Base-by-base conservation (phyloP, 2,797 vertebrate genomes). In the Rhinatrema bivittatum region DNA sequence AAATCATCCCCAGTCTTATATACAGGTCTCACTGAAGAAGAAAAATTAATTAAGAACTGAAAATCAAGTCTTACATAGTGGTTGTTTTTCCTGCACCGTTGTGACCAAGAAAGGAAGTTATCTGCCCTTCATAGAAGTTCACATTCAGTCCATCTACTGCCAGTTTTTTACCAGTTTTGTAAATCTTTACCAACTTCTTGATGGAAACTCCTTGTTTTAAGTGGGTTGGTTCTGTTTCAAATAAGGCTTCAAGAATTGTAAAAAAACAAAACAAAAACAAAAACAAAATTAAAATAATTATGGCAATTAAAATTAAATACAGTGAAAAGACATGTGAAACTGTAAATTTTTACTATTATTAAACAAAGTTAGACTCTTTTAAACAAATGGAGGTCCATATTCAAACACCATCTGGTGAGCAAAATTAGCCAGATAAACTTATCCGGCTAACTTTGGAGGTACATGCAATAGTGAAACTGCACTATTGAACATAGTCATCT, bases 31-130 rank as follows among this genome's bases (percentile, higher is more conserved):
- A n/a, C n/a, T n/a, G n/a, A n/a, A n/a, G n/a, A n/a, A n/a, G n/a
- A n/a, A n/a, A n/a, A n/a, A n/a, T n/a, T n/a, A n/a, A n/a, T n/a
- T n/a, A n/a, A n/a, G n/a, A n/a, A n/a, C n/a, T n/a, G n/a, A n/a
- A n/a, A n/a, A n/a, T n/a, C n/a, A n/a, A n/a, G 14, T 17, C 87
- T 87, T 73, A 97, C 92, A 96, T 85, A 2, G 87, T 94, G 22
- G 92, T 96, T 31, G 91, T 95, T 77, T 96, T 96, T 15, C 93
- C 91, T 0, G 93, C 90, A 1, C 92, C 92, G 0, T 93, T 97
- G 76, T 91, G 91, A 13, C 94, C 92, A 21, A 95, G 76, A 49
- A 97, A 91, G 10, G 91, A 89, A 0, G 94, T 94, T 74, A 96
- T 91, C 58, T 94, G 92, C 2, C 86, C 87, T 55, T 91, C 81